Percentiles rank a stretch among this genome's conserved stretches.
Evolutionary conservation across 2,888 invertebrate species (phyloP).

Genomic region (Drosophila borealis): DNA sequence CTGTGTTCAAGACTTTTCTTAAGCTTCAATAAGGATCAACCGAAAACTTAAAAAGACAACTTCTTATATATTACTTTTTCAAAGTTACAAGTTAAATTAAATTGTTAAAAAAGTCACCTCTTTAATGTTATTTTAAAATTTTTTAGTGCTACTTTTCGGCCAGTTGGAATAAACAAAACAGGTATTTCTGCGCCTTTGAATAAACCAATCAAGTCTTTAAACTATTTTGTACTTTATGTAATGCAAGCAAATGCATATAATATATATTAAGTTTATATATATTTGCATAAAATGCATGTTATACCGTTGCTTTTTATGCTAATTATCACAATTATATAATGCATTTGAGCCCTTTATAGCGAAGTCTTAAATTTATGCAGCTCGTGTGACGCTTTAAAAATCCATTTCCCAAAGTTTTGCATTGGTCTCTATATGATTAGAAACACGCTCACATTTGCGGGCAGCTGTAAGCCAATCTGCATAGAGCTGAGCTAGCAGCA

Average conservation of each 20-base stretch:
- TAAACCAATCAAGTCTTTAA: not conserved
- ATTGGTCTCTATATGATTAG: slow-evolving; percentile 16
- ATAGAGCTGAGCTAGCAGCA: slow-evolving; percentile 8
- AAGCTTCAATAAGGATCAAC: too few relatives aligned
- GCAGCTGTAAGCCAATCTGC: slow-evolving; percentile 22
- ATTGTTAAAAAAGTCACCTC: too few relatives aligned
- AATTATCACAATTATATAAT: slow-evolving; percentile 17
- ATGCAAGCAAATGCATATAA: not conserved
- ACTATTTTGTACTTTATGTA: slow-evolving; percentile 1
- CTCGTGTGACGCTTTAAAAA: slow-evolving; percentile 51
- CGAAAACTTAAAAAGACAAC: too few relatives aligned
- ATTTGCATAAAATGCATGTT: slow-evolving; percentile 16
- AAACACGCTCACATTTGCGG: slow-evolving; percentile 15
- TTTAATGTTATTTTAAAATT: not conserved
- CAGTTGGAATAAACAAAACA: not conserved
- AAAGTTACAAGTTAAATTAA: too few relatives aligned
- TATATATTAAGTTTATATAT: slow-evolving; percentile 1
- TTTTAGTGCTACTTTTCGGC: not conserved
- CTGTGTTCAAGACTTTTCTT: too few relatives aligned
- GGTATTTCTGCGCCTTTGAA: not conserved
- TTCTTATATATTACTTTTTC: too few relatives aligned
- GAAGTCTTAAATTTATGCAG: slow-evolving; percentile 20
- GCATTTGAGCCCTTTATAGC: not conserved
- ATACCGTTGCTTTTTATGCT: slow-evolving; percentile 36
- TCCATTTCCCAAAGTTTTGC: slow-evolving; percentile 45